Conservation (phyloP, 1,140 invertebrate genomes). For the Hypothenemus hampei region DNA sequence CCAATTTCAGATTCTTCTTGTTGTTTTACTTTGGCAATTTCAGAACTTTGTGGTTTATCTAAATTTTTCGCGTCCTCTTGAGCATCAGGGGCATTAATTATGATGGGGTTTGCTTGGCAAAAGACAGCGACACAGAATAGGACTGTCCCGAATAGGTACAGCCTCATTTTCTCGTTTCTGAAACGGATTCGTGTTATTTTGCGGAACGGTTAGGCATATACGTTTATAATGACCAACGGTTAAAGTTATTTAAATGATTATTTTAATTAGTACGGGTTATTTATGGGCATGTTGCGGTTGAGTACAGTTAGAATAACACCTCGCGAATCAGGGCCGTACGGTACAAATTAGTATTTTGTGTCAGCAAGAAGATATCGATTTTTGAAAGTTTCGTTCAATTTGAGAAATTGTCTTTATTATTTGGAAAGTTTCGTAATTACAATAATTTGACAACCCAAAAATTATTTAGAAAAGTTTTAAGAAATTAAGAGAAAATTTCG, state of each 20-base stretch:
- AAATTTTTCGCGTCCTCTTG: constrained; percentile 16
- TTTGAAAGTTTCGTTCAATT: too few relatives aligned
- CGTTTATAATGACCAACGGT: constrained; percentile 1
- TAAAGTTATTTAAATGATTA: constrained; percentile 14
- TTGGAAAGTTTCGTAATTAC: constrained; percentile 2
- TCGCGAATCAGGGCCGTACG: constrained; percentile 7
- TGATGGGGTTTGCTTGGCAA: constrained; percentile 36
- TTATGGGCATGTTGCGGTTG: constrained; percentile 6
- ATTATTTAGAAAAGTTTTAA: background rate
- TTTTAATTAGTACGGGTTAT: constrained; percentile 12
- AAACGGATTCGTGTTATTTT: background rate
- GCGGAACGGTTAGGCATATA: background rate
- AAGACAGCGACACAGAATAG: constrained; percentile 33
- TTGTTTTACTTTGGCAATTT: constrained; percentile 34
- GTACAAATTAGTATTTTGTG: too few relatives aligned
- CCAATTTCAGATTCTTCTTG: constrained; percentile 29
- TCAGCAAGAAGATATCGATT: too few relatives aligned
- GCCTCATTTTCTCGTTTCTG: constrained; percentile 31
- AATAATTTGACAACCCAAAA: background rate
- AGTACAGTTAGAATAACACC: constrained; percentile 6
- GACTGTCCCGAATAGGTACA: constrained; percentile 33
- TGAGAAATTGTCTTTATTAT: too few relatives aligned
- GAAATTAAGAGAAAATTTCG: background rate
- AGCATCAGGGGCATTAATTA: constrained; percentile 22
- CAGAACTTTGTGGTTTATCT: constrained; percentile 29